A percentile compares a stretch with the other conserved stretches of the same genome.
Conservation (phyloP, 2,113 vertebrate genomes). For the Pseudopodoces humilis region DNA sequence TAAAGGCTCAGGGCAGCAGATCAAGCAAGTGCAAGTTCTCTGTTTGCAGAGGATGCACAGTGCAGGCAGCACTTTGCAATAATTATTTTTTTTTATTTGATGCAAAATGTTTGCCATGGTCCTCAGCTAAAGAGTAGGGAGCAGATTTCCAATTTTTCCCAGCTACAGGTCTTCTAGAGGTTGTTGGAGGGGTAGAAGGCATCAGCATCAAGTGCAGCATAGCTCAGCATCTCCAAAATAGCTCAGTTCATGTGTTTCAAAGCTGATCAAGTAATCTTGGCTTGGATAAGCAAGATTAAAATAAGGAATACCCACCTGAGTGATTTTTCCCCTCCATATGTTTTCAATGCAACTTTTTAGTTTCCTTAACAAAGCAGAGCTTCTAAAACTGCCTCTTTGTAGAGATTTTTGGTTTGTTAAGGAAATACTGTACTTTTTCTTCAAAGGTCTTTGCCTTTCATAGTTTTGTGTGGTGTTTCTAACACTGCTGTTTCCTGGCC, state of each 20-base stretch:
- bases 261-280: neutral
- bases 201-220: fast-evolving
- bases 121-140: neutral
- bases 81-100: neutral
- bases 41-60: neutral
- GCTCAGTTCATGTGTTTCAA: neutral
- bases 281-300: neutral
- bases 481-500: neutral
- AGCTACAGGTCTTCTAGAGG: neutral
- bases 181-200: neutral
- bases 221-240: neutral
- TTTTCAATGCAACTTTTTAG: neutral
- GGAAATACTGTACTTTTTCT: neutral
- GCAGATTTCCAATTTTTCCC: neutral
- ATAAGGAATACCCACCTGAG: neutral
- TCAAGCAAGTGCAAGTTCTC: neutral
- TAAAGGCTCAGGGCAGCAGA: neutral
- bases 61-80: neutral
- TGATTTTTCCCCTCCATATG: neutral
- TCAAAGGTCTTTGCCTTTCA: neutral
- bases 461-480: neutral
- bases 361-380: neutral
- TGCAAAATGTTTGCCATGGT: neutral
- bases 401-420: neutral
- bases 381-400: neutral